A percentile compares a stretch with the other conserved stretches of the same genome.
phyloP scores from a whole-genome alignment of 2,113 vertebrate species.

The Pungitius pungitius region DNA sequence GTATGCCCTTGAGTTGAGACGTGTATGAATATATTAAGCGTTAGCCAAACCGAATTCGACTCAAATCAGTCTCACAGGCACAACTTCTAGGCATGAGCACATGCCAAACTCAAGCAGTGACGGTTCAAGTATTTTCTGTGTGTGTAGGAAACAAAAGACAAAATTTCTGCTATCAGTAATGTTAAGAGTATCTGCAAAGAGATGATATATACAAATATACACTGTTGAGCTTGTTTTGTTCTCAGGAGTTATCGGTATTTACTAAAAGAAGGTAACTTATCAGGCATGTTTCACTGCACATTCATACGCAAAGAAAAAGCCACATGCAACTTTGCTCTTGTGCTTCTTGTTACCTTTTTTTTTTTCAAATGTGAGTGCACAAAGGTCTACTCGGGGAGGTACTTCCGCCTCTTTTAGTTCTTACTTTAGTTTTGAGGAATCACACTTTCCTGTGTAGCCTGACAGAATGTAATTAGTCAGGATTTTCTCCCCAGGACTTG shows the following conservation, averaged over 20 bases:
- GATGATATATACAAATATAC: not conserved
- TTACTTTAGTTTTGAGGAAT: constrained; percentile 12
- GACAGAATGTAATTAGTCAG: constrained; percentile 45
- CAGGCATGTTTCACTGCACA: not conserved
- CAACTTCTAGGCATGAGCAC: constrained; percentile 11
- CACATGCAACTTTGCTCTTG: not conserved
- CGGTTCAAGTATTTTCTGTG: constrained; percentile 13
- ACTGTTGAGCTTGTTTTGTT: constrained; percentile 11
- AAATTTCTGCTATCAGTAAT: constrained; percentile 2
- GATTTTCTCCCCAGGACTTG: constrained; percentile 5
- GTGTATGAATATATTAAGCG: not conserved
- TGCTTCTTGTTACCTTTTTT: not conserved
- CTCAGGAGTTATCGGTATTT: constrained; percentile 13
- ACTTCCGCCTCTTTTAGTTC: constrained; percentile 12
- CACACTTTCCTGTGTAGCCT: not conserved
- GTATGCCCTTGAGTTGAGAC: not conserved
- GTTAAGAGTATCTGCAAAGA: constrained; percentile 14
- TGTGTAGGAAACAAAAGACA: constrained; percentile 6
- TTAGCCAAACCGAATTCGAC: constrained; percentile 17
- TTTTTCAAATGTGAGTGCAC: constrained; percentile 1
- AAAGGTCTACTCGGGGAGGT: constrained; percentile 36
- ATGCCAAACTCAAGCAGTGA: not conserved
- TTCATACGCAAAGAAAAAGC: not conserved
- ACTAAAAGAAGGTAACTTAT: constrained; percentile 34
- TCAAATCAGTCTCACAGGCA: constrained; percentile 2